phyloP scores from a whole-genome alignment of 2,113 vertebrate species.

The Cheilinus undulatus region DNA sequence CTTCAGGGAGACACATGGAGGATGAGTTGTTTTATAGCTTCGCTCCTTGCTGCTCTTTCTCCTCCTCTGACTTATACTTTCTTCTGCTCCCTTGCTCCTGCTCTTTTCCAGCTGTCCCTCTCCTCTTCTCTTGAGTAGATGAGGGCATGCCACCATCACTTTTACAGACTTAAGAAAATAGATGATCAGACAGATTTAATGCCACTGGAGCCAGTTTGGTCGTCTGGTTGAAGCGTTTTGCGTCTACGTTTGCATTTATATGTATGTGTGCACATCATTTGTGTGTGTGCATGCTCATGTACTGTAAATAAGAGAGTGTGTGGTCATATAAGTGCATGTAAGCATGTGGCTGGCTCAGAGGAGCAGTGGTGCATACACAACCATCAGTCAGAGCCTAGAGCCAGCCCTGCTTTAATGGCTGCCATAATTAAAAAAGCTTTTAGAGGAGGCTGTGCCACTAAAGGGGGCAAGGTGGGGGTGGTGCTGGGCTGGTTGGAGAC shows the following conservation, averaged over 20 bases:
- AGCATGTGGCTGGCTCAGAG: slow-evolving; percentile 58
- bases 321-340: slow-evolving; percentile 58
- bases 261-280: slow-evolving; percentile 10
- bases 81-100: neutral
- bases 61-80: neutral
- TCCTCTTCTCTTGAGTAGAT: slow-evolving; percentile 41
- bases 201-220: slow-evolving; percentile 60
- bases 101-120: slow-evolving; percentile 28
- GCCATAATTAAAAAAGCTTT: slow-evolving; percentile 87
- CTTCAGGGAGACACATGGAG: slow-evolving; percentile 20
- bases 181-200: slow-evolving; percentile 62
- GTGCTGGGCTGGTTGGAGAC: slow-evolving; percentile 24
- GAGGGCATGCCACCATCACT: slow-evolving; percentile 41
- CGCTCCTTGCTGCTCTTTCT: slow-evolving; percentile 31
- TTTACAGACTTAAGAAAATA: slow-evolving; percentile 38
- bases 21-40: slow-evolving; percentile 48
- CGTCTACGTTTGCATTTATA: slow-evolving; percentile 31
- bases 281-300: slow-evolving; percentile 10
- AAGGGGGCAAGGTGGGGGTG: slow-evolving; percentile 56
- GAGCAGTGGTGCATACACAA: slow-evolving; percentile 60
- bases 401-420: slow-evolving; percentile 74
- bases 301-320: slow-evolving; percentile 32
- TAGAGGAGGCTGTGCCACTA: slow-evolving; percentile 77
- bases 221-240: slow-evolving; percentile 56
- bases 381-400: slow-evolving; percentile 59